A percentile compares a stretch with the other conserved stretches of the same genome.
Conservation (phyloP, 35 echinoderm and acorn worm genomes). For the Lytechinus variegatus region DNA sequence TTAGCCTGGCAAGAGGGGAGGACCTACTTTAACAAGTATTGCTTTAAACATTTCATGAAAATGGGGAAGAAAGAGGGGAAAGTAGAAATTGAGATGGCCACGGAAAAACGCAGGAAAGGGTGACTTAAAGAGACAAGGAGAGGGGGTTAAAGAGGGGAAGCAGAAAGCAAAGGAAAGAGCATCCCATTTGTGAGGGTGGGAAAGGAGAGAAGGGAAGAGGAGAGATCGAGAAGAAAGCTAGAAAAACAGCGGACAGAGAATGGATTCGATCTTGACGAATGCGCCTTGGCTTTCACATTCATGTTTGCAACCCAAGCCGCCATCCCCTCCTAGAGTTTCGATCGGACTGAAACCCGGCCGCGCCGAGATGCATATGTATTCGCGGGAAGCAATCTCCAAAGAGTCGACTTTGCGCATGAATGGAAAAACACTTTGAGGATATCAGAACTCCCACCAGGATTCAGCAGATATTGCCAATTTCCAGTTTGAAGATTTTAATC, state of each 20-base stretch:
- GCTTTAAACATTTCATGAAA: neutral
- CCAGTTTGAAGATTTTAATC: constrained; percentile 36
- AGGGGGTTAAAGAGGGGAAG: neutral
- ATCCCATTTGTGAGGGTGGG: neutral
- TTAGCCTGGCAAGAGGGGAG: neutral
- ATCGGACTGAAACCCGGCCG: constrained; percentile 34
- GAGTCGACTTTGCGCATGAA: constrained; percentile 31
- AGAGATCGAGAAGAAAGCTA: constrained; percentile 11
- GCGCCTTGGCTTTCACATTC: constrained; percentile 35
- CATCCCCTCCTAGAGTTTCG: constrained; percentile 37
- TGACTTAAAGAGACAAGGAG: neutral
- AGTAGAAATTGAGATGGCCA: neutral
- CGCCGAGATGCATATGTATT: constrained; percentile 32
- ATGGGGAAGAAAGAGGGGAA: neutral
- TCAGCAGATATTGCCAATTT: constrained; percentile 39
- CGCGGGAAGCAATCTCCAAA: constrained; percentile 12
- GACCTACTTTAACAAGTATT: neutral
- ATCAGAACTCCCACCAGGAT: constrained; percentile 6
- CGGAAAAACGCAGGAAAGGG: neutral
- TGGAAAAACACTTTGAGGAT: constrained; percentile 34
- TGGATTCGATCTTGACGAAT: constrained; percentile 37
- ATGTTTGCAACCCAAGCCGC: constrained; percentile 43
- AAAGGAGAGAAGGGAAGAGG: neutral
- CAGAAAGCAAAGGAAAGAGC: neutral
- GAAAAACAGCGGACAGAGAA: constrained; percentile 31